Conservation (phyloP, 1,140 invertebrate genomes). For the Druon quercuslanigerum region DNA sequence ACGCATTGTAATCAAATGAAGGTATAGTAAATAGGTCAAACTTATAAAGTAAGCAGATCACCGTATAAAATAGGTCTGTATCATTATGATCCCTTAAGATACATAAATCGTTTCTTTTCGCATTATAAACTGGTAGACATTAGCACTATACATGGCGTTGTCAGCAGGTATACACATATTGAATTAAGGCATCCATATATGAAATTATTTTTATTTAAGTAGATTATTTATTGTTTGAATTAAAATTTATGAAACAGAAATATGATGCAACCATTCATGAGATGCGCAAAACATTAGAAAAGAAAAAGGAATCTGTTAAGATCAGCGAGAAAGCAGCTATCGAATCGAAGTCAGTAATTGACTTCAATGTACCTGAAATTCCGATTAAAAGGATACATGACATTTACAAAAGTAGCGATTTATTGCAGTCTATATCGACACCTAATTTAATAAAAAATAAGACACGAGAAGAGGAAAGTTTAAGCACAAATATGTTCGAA, state of each 20-base stretch:
- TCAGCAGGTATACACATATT: too few relatives aligned
- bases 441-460: constrained; percentile 59
- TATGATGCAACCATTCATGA: constrained; percentile 72
- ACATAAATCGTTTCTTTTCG: too few relatives aligned
- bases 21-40: too few relatives aligned
- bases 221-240: not conserved
- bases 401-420: constrained; percentile 67
- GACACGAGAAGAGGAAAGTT: constrained; percentile 38
- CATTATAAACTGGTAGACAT: too few relatives aligned
- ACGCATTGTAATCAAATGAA: too few relatives aligned
- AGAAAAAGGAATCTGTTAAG: constrained; percentile 61
- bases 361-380: constrained; percentile 74
- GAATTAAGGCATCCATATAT: too few relatives aligned
- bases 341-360: constrained; percentile 66
- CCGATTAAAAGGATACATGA: constrained; percentile 70
- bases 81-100: too few relatives aligned
- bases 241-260: constrained; percentile 59
- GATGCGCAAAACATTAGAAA: constrained; percentile 72
- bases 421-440: constrained; percentile 68
- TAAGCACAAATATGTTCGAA: constrained; percentile 22
- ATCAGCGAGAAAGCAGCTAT: constrained; percentile 69
- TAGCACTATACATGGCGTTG: too few relatives aligned
- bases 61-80: too few relatives aligned
- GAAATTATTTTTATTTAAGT: too few relatives aligned
- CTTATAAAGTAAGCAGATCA: too few relatives aligned